A percentile compares a stretch with the other conserved stretches of the same genome.
Evolutionary conservation across 2,113 vertebrate genomes (phyloP).

Genomic region (Notarius quadriscutis): DNA sequence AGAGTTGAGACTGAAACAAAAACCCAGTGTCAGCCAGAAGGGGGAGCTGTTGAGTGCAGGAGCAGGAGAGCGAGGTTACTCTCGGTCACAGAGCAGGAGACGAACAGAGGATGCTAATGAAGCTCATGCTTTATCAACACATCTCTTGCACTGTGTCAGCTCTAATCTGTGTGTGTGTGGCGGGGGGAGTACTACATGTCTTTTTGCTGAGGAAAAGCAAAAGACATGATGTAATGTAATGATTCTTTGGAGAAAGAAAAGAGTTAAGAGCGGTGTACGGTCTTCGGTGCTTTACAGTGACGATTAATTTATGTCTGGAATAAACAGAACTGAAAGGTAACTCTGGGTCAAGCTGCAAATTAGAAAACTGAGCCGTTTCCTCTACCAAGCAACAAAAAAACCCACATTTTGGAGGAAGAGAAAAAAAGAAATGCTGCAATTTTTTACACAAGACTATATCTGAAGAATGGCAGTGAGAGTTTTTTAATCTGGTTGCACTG

Average conservation of each 20-base stretch:
- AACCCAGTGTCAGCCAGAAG: not conserved
- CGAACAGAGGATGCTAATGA: conserved; percentile 14
- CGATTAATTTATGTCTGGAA: not conserved
- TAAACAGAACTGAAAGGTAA: not conserved
- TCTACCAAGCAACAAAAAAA: not conserved
- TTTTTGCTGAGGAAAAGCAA: not conserved
- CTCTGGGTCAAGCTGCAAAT: conserved; percentile 6
- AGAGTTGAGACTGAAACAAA: not conserved
- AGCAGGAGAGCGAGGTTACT: conserved; percentile 61
- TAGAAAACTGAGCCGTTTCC: not conserved
- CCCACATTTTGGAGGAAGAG: not conserved
- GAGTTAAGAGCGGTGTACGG: not conserved
- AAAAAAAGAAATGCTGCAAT: not conserved
- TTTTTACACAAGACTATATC: not conserved
- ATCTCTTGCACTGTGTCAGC: not conserved
- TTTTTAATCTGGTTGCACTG: not conserved
- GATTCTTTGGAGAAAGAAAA: not conserved
- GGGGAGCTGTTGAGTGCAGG: conserved; percentile 14
- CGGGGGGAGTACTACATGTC: not conserved
- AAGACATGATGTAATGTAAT: not conserved
- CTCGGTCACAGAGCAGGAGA: conserved; percentile 47
- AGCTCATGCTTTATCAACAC: not conserved
- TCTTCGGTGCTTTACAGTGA: not conserved
- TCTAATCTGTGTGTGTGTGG: not conserved
- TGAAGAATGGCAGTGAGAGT: not conserved